Conservation (phyloP, 1,140 invertebrate species). For the Orussus abietinus region DNA sequence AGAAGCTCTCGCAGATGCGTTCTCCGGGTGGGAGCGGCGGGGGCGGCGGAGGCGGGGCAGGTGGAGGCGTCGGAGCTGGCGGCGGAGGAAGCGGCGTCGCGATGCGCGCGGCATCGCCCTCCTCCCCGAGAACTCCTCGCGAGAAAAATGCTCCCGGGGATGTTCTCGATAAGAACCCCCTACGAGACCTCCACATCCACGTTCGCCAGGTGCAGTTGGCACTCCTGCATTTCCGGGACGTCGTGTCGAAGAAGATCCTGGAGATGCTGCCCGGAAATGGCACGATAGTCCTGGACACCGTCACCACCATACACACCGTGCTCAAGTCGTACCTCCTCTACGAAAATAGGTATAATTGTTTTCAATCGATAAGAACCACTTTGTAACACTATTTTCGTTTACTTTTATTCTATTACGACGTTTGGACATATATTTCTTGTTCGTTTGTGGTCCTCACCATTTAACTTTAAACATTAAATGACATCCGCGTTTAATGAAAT, state of each 20-base stretch:
- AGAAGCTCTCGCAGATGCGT: constrained; percentile 82
- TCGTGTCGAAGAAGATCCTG: constrained; percentile 85
- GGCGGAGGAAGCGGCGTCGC: constrained; percentile 32
- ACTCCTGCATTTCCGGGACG: constrained; percentile 83
- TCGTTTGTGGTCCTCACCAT: too few species aligned
- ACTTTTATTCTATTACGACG: too few species aligned
- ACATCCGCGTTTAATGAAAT: too few species aligned
- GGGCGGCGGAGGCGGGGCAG: constrained; percentile 20
- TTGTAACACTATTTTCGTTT: too few species aligned
- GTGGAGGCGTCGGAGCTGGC: constrained; percentile 15
- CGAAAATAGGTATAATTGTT: constrained; percentile 74
- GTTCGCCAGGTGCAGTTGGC: constrained; percentile 68
- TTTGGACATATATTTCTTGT: too few species aligned
- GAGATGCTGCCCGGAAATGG: constrained; percentile 91
- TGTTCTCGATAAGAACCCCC: constrained; percentile 47
- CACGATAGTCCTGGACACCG: constrained; percentile 86
- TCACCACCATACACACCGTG: constrained; percentile 79
- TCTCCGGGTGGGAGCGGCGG: constrained; percentile 56
- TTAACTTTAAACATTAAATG: too few species aligned
- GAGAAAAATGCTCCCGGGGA: constrained; percentile 34
- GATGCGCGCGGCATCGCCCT: constrained; percentile 45
- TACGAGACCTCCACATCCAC: constrained; percentile 48
- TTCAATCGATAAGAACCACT: too few species aligned
- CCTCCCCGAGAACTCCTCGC: constrained; percentile 45
- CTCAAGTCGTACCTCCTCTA: constrained; percentile 65